Percentiles rank a stretch among this genome's conserved stretches.
These are phyloP conservation scores for Protophormia terraenovae DNA, from an alignment of 2,888 invertebrate genomes.

Conservation along the genomic window DNA sequence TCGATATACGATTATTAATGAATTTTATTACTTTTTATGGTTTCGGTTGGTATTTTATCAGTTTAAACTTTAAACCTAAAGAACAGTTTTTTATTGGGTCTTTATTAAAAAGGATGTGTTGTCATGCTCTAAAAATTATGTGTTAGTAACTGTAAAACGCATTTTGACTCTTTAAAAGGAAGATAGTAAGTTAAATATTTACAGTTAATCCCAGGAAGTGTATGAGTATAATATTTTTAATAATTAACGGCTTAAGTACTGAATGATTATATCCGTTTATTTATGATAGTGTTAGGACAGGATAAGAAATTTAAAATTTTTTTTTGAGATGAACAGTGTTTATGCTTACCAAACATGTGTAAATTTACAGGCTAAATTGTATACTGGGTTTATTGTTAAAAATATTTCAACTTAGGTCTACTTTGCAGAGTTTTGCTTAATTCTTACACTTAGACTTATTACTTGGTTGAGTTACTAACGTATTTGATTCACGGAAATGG, in stretches of 20 bases:
- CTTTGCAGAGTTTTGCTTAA: too few relatives aligned
- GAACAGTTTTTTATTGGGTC: not conserved
- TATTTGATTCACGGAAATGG: too few relatives aligned
- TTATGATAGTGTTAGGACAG: not conserved
- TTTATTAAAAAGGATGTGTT: constrained; percentile 36
- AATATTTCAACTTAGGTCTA: too few relatives aligned
- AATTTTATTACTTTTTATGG: not conserved
- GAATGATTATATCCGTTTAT: constrained; percentile 14
- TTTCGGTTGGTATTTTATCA: not conserved
- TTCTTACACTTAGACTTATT: too few relatives aligned
- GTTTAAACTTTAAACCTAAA: not conserved
- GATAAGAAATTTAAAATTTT: not conserved
- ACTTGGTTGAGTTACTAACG: too few relatives aligned
- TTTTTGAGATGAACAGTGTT: not conserved
- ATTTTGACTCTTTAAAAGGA: not conserved
- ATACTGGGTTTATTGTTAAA: too few relatives aligned
- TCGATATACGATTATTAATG: constrained; percentile 58
- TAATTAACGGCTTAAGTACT: constrained; percentile 19
- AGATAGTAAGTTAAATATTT: constrained; percentile 5
- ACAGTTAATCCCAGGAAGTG: constrained; percentile 59
- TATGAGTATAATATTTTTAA: not conserved
- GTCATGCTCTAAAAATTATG: constrained; percentile 64
- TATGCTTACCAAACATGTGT: too few relatives aligned
- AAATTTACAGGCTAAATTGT: too few relatives aligned
- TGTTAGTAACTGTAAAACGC: constrained; percentile 31